Evolutionary conservation across 2,888 invertebrate genomes (phyloP), one percentile per base, ranked within the genome.

Genomic region (Himalopsyche tibetana): DNA sequence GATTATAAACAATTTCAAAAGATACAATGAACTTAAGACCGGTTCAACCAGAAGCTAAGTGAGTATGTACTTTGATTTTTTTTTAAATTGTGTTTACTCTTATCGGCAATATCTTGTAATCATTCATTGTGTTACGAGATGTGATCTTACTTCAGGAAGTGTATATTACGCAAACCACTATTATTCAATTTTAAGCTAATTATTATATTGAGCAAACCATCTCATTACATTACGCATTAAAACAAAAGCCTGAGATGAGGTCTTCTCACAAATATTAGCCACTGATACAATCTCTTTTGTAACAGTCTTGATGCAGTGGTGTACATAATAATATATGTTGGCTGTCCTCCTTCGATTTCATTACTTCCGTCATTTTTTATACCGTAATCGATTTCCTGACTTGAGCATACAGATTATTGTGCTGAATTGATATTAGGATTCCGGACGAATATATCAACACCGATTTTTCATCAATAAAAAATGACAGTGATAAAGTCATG

Each of bases 101-200:
- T 74, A 74, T 74, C 74, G n/a, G 36, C 74, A 74, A 38, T 63
- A 63, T 74, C 38, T 36, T 36, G 74, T 38, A 74, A 74, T 36
- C 36, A 74, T 36, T 74, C 74, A 36, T 74, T 74, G 74, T 74
- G 4, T 74, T 74, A 74, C 38, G 38, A 74, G 74, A 74, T 38
- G 36, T 74, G 74, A 0, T 74, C 74, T 74, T 38, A 74, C 12
- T 38, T 28, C 36, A 74, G 74, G 74, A 74, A 74, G 38, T 38
- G 4, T 9, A 36, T 38, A 12, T 74, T 74, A 36, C 36, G 15
- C 12, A 74, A 74, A 38, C 12, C 15, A 12, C 38, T 74, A 74
- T 74, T 74, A 74, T 74, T 74, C 38, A 74, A 74, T 74, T 69
- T 74, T 74, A 74, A 36, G 74, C 38, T 74, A 74, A 74, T 74